Base-by-base conservation (phyloP, 2,888 invertebrate genomes). In the Morpho deidamia region DNA sequence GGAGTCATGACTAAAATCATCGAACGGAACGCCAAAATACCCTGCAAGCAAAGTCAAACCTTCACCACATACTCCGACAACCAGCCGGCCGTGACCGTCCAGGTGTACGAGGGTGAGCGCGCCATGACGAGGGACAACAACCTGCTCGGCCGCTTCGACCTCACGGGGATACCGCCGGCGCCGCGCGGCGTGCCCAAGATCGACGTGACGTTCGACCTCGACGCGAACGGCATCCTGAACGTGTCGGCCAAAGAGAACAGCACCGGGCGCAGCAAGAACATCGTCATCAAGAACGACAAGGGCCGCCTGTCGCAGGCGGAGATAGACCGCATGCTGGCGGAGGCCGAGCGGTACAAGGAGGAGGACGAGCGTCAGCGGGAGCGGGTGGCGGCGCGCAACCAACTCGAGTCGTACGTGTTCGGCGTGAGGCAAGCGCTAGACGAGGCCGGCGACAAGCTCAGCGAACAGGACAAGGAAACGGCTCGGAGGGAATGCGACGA, bases 51-150 rank as follows among this genome's bases (percentile, higher is more conserved):
- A 69, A 81, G 91, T 0, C 90, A 93, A 71, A 91, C 90, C 0
- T 95, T 94, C 79, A 92, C 94, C 33, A 95, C 95, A 0, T 94
- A 93, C 69, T 76, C 93, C 0, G 95, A 95, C 79, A 94, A 94
- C 75, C 95, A 95, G 72, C 90, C 93, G 0, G 93, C 90, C 0
- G 93, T 94, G 10, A 91, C 90, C 10, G 91, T 94, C 44, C 92
- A 93, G 71, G 93, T 93, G 37, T 92, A 87, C 65, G 93, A 94
- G 74, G 94, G 94, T 9, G 94, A 94, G 76, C 83, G 95, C 32
- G 92, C 93, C 11, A 92, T 94, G 93, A 23, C 23, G 23, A 23
- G 23, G 23, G 23, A 23, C 23, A 23, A 23, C 23, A 23, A 23
- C 23, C 23, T 23, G 23, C 23, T 23, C 23, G 23, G 23, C 1